Base-by-base conservation (phyloP, 2,113 vertebrate species). In the Catagonus wagneri region DNA sequence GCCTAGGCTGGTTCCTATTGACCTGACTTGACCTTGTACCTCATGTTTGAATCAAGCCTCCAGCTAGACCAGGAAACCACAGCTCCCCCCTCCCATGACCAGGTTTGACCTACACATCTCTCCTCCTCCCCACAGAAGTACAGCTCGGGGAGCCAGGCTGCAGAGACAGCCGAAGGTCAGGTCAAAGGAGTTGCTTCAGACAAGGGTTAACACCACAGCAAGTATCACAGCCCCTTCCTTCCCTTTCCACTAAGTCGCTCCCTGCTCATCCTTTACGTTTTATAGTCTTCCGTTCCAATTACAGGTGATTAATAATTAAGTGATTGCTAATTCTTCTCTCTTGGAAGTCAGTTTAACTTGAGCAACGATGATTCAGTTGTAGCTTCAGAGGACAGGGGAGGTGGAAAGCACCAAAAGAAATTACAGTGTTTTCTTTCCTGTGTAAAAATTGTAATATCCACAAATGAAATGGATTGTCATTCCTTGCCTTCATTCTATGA, bases 11-110 rank as follows among this genome's bases (percentile, higher is more conserved):
- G 72, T 93, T 96, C 54, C 44, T 76, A 36, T 66, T 97, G 98
- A 97, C 97, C 97, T 94, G 58, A 91, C 60, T 96, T 98, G 94
- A 97, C 97, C 95, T 97, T 96, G 92, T 96, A 97, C 95, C 95
- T 98, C 93, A 95, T 79, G 56, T 97, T 97, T 93, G 94, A 96
- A 79, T 96, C 72, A 36, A 56, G 93, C 97, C 97, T 96, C 63
- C 52, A 95, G 98, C 88, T 80, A 92, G 84, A 97, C 44, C 58
- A 25, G 81, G 81, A 97, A 94, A 89, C 83, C 90, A 79, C 93
- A 92, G n/a, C 13, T 22, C 93, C 79, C 79, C 96, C 56, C 84
- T 65, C 87, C 78, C 84, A 58, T 39, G 95, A 88, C 90, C 89
- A 93, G 94, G 94, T 97, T 61, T 97, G 97, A 96, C 93, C 84